Percentiles rank a stretch among this genome's conserved stretches.
These are phyloP conservation scores for Helobdella robusta DNA, from an alignment of 2,888 invertebrate genomes.

Conservation along the genomic window DNA sequence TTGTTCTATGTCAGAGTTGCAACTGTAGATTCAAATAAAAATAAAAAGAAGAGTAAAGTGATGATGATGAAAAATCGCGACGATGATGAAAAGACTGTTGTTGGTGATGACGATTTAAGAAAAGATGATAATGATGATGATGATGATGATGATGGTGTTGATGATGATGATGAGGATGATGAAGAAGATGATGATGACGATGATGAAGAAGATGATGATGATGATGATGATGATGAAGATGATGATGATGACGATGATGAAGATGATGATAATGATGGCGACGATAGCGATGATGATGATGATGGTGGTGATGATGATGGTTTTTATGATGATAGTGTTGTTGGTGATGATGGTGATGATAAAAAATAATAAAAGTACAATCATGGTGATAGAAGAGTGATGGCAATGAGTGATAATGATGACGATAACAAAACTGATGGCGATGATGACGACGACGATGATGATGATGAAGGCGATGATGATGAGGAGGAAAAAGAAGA, in stretches of 20 bases:
- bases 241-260: slow-evolving; percentile 9
- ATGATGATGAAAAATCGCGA: too few species aligned
- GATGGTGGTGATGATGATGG: slow-evolving; percentile 1
- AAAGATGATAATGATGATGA: not conserved
- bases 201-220: slow-evolving; percentile 4
- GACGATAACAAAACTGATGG: too few species aligned
- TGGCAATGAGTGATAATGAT: too few species aligned
- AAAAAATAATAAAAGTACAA: too few species aligned
- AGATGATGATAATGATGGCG: slow-evolving; percentile 2
- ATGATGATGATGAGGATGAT: slow-evolving; percentile 2
- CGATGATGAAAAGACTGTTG: not conserved
- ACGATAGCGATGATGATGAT: not conserved
- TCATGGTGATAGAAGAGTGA: too few species aligned
- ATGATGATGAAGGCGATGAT: too few species aligned
- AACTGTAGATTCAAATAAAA: too few species aligned
- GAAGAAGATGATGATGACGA: slow-evolving; percentile 5
- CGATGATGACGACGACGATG: too few species aligned
- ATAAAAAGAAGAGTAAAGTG: too few species aligned
- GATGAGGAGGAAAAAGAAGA: too few species aligned
- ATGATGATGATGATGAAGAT: not conserved
- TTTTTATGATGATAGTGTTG: not conserved
- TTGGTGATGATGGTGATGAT: not conserved
- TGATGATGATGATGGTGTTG: not conserved
- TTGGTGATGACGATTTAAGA: not conserved
- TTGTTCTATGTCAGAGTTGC: too few species aligned